Conservation (phyloP, 2,797 vertebrate genomes). For the Schizopygopsis pylzovi region DNA sequence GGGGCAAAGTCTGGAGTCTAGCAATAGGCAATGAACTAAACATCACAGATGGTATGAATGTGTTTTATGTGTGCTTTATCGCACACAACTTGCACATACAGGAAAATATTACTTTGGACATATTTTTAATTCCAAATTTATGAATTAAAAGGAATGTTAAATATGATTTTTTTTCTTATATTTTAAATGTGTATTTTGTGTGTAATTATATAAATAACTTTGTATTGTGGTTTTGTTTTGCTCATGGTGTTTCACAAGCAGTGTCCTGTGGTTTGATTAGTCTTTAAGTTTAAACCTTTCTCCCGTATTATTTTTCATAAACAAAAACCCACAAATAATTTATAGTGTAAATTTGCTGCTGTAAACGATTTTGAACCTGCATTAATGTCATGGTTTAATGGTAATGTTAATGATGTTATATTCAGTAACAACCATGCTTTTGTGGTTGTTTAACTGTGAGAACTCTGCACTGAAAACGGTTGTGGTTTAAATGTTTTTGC, state of each 20-base stretch:
- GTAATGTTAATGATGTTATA: neutral
- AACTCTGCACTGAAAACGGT: neutral
- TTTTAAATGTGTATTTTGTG: neutral
- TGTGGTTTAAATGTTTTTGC: slow-evolving; percentile 13
- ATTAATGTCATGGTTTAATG: neutral
- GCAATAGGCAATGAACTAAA: slow-evolving; percentile 95
- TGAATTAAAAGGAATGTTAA: neutral
- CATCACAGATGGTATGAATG: slow-evolving; percentile 88
- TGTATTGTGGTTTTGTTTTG: neutral
- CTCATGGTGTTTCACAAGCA: neutral
- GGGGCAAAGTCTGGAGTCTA: slow-evolving; percentile 94
- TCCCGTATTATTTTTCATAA: neutral
- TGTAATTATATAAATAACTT: neutral
- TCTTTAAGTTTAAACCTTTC: neutral
- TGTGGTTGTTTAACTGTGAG: neutral
- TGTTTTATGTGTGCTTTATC: neutral
- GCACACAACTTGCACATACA: neutral
- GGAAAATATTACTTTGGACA: neutral
- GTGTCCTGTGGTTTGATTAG: neutral
- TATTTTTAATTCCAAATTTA: neutral
- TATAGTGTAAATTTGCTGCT: neutral
- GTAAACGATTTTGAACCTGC: neutral
- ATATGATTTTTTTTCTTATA: neutral
- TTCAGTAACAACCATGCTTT: neutral
- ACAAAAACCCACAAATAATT: neutral